A percentile compares a stretch with the other conserved stretches of the same genome.
Conservation (phyloP, 2,797 vertebrate genomes). For the Trematomus bernacchii region DNA sequence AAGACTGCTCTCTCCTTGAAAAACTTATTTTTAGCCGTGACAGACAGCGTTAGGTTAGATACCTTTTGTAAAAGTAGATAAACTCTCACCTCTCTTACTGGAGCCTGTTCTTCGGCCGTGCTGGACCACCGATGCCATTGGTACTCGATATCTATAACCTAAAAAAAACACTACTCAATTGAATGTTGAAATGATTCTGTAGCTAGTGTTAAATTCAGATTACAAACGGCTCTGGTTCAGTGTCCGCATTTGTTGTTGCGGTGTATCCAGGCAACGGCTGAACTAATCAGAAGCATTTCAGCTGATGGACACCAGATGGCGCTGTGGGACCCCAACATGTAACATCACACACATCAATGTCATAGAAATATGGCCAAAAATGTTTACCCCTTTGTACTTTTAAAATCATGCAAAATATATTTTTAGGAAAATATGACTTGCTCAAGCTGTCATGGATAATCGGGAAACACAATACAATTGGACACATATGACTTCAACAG, state of each 20-base stretch:
- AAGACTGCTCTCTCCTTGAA: not conserved
- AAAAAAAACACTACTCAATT: not conserved
- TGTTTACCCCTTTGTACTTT: not conserved
- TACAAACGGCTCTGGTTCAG: too few relatives aligned
- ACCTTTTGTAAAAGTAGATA: not conserved
- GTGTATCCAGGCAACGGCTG: constrained; percentile 73
- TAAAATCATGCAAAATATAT: not conserved
- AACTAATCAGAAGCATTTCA: constrained; percentile 16
- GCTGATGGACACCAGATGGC: constrained; percentile 26
- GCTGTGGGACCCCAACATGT: not conserved
- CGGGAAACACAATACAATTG: not conserved
- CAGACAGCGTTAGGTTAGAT: not conserved
- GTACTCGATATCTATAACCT: not conserved
- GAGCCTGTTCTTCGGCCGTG: constrained; percentile 75
- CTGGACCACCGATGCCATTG: constrained; percentile 78
- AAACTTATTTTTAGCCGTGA: not conserved
- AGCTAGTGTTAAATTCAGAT: not conserved
- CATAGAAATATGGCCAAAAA: not conserved
- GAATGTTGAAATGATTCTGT: not conserved
- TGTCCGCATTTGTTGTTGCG: constrained; percentile 56
- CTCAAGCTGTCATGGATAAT: not conserved
- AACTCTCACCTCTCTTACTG: constrained; percentile 72
- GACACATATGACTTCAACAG: not conserved
- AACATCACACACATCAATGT: not conserved
- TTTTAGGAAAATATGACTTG: not conserved